A percentile compares a stretch with the other conserved stretches of the same genome.
phyloP scores from a whole-genome alignment of 2,113 vertebrate genomes.

The Ciconia maguari region DNA sequence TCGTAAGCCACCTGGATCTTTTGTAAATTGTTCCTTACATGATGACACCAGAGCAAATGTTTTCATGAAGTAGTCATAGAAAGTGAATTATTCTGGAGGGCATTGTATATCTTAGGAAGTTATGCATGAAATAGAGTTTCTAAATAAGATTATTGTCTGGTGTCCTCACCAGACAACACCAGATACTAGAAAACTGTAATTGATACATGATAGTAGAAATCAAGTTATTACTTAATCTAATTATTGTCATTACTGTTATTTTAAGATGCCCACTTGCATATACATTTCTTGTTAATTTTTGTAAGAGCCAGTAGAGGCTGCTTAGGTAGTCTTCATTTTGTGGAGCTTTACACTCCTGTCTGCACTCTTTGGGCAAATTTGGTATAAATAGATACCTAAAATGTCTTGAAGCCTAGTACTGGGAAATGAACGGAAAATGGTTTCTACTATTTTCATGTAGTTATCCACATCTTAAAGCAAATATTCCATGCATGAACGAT shows the following conservation, averaged over 20 bases:
- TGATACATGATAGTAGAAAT: neutral
- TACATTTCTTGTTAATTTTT: neutral
- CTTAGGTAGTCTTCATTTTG: neutral
- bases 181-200: neutral
- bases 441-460: neutral
- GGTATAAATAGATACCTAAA: neutral
- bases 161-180: neutral
- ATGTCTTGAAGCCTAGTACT: neutral
- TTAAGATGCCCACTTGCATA: neutral
- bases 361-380: neutral
- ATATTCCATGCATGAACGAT: neutral
- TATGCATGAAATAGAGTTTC: neutral
- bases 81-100: neutral
- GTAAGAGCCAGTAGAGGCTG: neutral
- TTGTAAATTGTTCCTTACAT: neutral
- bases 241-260: conserved; percentile 1
- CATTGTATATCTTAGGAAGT: neutral
- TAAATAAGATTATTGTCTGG: neutral
- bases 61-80: neutral
- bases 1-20: neutral
- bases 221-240: neutral
- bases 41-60: neutral
- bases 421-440: neutral
- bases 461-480: neutral
- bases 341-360: neutral